phyloP scores from a whole-genome alignment of 2,797 vertebrate genomes.

The Dendrocincla tyrannina region DNA sequence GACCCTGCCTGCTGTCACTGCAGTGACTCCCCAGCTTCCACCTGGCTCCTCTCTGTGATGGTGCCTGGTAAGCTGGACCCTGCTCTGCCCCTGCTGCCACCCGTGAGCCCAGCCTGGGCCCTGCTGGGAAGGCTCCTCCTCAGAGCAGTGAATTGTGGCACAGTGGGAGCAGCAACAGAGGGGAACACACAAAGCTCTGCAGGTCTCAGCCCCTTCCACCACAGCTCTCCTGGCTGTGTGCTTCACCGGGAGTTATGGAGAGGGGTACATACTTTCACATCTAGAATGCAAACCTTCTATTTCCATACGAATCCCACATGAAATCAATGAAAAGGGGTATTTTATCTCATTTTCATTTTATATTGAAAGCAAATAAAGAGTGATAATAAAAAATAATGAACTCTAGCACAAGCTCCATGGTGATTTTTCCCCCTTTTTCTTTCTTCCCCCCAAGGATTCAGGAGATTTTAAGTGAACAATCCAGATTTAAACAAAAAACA shows the following conservation, averaged over 20 bases:
- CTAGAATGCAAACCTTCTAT: neutral
- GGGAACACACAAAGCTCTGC: neutral
- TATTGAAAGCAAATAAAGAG: neutral
- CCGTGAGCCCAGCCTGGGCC: neutral
- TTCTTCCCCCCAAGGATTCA: neutral
- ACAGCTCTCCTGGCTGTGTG: neutral
- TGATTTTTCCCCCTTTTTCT: neutral
- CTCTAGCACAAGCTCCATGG: neutral
- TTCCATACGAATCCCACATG: neutral
- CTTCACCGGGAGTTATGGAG: neutral
- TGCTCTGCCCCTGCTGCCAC: accelerated
- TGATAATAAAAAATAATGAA: neutral
- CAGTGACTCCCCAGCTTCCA: neutral
- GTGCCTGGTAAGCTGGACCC: neutral
- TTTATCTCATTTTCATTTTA: neutral
- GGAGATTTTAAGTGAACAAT: neutral
- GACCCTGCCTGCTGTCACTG: neutral
- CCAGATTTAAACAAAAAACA: neutral
- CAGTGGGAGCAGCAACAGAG: neutral
- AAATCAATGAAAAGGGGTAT: neutral
- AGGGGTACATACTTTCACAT: neutral
- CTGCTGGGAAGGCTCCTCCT: neutral
- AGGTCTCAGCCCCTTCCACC: neutral
- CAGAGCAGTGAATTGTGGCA: neutral
- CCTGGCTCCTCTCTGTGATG: neutral